These are phyloP conservation scores for Thymelicus sylvestris DNA, from an alignment of 2,888 invertebrate species.

Conservation along the genomic window DNA sequence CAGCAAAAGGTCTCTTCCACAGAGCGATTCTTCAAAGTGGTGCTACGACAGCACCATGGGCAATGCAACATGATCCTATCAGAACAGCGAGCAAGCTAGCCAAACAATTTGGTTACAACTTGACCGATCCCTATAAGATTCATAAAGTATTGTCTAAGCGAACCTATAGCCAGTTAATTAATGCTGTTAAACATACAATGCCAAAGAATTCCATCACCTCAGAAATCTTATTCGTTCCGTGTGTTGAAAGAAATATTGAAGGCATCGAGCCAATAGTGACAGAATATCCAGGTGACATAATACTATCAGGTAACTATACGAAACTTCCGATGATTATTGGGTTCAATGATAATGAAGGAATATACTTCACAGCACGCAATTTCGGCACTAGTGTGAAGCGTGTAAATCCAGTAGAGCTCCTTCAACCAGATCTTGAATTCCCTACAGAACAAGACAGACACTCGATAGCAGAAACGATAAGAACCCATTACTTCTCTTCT, in stretches of 20 bases:
- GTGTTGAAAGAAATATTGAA: constrained; percentile 67
- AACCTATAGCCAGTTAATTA: constrained; percentile 61
- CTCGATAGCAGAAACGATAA: constrained; percentile 58
- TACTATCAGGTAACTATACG: constrained; percentile 68
- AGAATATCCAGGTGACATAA: constrained; percentile 63
- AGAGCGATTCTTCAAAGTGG: constrained; percentile 75
- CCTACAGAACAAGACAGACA: constrained; percentile 62
- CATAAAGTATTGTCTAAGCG: constrained; percentile 64
- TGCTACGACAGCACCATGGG: constrained; percentile 72
- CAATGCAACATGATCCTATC: constrained; percentile 68
- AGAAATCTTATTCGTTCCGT: constrained; percentile 69
- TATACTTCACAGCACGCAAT: constrained; percentile 69
- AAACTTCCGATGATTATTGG: constrained; percentile 79
- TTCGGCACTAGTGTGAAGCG: constrained; percentile 63
- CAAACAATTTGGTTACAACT: constrained; percentile 67
- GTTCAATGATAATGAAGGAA: constrained; percentile 73
- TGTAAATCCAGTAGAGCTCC: constrained; percentile 54
- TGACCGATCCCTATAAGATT: constrained; percentile 67
- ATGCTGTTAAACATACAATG: constrained; percentile 61
- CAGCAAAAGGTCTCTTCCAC: constrained; percentile 71
- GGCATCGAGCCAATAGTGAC: constrained; percentile 69
- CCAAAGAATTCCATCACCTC: constrained; percentile 67
- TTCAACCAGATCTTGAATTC: constrained; percentile 67
- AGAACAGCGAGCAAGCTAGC: constrained; percentile 63
- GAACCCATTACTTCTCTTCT: constrained; percentile 63